Evolutionary conservation across 35 echinoderm and acorn worm species (phyloP), one percentile per base, ranked within the genome.

Genomic region (Apostichopus japonicus): DNA sequence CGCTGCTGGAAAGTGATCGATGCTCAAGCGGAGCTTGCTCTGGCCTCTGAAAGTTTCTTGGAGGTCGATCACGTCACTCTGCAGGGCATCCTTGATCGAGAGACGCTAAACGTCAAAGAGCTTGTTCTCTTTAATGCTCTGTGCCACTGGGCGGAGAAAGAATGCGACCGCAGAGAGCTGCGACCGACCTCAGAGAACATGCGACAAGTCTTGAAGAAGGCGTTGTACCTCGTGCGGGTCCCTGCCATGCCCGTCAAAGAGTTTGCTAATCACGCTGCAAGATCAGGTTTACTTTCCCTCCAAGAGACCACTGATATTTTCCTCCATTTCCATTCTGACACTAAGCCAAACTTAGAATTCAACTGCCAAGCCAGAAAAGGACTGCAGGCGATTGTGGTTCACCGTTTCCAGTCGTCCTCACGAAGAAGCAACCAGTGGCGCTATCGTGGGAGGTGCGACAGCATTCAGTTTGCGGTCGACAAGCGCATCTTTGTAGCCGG

Each of bases 1-100:
- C 97, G 95, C 25, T 99, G 97, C 76, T 99, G 97, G 97, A 95
- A 96, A 77, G 97, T 99, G 13, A 99, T 99, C 25, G 97, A 99
- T 92, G 95, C 95, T 51, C 97, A 99, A 56, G 95, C 97, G 51
- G 97, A 99, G 87, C 91, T 95, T 81, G 97, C 97, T 19, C 90
- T 99, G 9, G 81, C 91, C 44, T 96, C 97, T 44, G 97, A 99
- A 71, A 96, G 97, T 61, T 99, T 99, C 90, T 86, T 96, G 22
- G 97, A 99, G 65, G 93, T 99, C 23, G 97, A 99, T 63, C 87
- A 93, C 61, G 91, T 87, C 65, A 99, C 97, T 5, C 44, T 99
- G 44, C 91, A 95, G 83, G 91, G 88, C 77, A 96, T 99, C 76
- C 71, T 99, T 27, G 93, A 83, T 56, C 86, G 97, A 62, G 97